phyloP scores from a whole-genome alignment of 2,113 vertebrate genomes.

The Sisor rabdophorus region DNA sequence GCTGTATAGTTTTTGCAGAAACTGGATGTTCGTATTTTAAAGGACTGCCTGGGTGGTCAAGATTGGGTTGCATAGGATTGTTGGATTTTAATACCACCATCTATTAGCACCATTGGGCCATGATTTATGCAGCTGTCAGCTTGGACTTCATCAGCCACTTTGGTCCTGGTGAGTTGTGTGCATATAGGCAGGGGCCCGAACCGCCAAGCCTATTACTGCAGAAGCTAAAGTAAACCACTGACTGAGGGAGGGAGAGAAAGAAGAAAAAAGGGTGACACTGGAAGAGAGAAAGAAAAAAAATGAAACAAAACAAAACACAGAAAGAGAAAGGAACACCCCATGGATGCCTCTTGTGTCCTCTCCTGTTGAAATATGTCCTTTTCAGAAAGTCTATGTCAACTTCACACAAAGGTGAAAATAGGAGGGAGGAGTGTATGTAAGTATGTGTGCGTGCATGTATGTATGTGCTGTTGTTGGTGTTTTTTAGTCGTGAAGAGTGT shows the following conservation, averaged over 20 bases:
- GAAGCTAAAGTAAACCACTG: conserved; percentile 65
- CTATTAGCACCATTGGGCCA: conserved; percentile 67
- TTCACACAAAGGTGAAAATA: conserved; percentile 39
- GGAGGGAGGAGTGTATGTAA: neutral
- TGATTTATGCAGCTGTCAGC: conserved; percentile 75
- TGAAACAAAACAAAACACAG: conserved; percentile 37
- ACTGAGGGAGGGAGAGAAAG: conserved; percentile 38
- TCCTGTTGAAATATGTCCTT: conserved; percentile 40
- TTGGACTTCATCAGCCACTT: conserved; percentile 70
- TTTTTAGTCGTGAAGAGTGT: too few relatives aligned
- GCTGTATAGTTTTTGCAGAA: conserved; percentile 64
- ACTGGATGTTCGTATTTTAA: conserved; percentile 66
- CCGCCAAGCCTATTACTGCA: conserved; percentile 55
- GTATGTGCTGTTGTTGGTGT: too few relatives aligned
- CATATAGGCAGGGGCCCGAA: conserved; percentile 56
- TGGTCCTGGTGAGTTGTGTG: conserved; percentile 68
- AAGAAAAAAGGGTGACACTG: conserved; percentile 27
- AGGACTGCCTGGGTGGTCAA: conserved; percentile 70
- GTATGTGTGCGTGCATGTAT: too few relatives aligned
- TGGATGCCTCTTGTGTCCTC: conserved; percentile 45
- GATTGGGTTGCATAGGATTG: conserved; percentile 31
- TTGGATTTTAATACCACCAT: conserved; percentile 68
- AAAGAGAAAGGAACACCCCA: conserved; percentile 34
- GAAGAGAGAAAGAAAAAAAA: conserved; percentile 24
- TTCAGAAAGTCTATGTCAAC: conserved; percentile 28